phyloP scores from a whole-genome alignment of 2,113 vertebrate species.

The Heliornis fulica region DNA sequence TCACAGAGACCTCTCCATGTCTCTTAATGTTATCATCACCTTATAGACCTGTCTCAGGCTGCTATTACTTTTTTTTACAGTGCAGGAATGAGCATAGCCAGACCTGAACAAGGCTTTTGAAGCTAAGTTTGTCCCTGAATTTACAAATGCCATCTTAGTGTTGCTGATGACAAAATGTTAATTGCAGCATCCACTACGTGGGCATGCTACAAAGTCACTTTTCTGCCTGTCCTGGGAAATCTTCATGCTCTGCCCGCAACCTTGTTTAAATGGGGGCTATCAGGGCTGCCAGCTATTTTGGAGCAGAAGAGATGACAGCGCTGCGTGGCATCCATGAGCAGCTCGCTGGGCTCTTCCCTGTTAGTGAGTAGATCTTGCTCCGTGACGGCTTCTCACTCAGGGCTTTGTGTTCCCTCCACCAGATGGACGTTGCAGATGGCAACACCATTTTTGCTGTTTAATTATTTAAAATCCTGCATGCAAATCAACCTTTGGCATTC shows the following conservation, averaged over 20 bases:
- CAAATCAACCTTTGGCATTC: slow-evolving; percentile 39
- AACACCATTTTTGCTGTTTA: slow-evolving; percentile 36
- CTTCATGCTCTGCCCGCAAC: neutral
- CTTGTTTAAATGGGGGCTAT: neutral
- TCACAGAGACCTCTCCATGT: neutral
- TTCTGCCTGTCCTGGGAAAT: neutral
- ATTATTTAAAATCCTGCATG: slow-evolving; percentile 39
- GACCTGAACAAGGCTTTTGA: neutral
- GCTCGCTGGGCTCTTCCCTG: neutral
- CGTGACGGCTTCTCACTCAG: neutral
- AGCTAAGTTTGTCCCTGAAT: neutral
- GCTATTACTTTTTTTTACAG: neutral
- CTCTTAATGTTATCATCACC: neutral
- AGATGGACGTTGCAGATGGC: slow-evolving; percentile 54
- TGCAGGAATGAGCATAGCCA: neutral
- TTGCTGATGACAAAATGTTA: neutral
- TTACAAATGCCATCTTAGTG: neutral
- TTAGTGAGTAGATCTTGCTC: neutral
- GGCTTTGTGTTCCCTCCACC: slow-evolving; percentile 33
- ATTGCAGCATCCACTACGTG: neutral
- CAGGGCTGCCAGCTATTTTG: neutral
- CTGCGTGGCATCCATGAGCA: neutral
- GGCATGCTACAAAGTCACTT: neutral
- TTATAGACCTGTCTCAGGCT: neutral
- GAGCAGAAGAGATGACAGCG: neutral